Evolutionary conservation across 1,140 invertebrate species (phyloP).

Genomic region (Anastatus disparis): DNA sequence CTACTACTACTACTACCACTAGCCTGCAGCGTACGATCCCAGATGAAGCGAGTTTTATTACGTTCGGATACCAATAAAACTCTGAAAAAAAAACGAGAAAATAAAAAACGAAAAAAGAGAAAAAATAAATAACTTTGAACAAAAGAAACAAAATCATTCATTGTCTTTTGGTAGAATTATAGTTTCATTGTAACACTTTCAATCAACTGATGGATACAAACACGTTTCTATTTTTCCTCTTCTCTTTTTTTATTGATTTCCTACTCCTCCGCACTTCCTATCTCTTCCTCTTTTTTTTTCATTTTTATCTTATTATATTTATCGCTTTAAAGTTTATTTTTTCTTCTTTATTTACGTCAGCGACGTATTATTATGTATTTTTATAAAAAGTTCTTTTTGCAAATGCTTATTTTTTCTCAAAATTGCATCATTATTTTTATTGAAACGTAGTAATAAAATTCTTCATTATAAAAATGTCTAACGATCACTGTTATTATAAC

Average conservation of each 20-base stretch:
- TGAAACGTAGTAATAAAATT: no score
- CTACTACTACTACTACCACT: no score
- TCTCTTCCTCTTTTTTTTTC: constrained; percentile 25
- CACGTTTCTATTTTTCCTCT: not conserved
- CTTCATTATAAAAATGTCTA: no score
- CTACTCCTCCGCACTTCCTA: constrained; percentile 21
- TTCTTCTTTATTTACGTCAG: constrained; percentile 3
- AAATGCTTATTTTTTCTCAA: no score
- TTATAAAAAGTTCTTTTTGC: no score
- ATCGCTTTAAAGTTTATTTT: not conserved
- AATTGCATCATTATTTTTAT: no score
- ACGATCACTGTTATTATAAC: no score
- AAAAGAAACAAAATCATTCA: constrained; percentile 33
- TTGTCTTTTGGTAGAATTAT: constrained; percentile 30
- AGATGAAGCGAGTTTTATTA: constrained; percentile 32
- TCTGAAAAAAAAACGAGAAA: not conserved
- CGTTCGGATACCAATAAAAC: constrained; percentile 19
- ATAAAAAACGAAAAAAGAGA: constrained; percentile 3
- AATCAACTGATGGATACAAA: constrained; percentile 19
- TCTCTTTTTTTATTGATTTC: constrained; percentile 19
- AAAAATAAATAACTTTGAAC: constrained; percentile 25
- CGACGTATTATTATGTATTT: not conserved
- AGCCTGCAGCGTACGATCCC: not conserved
- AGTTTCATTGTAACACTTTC: constrained; percentile 27
- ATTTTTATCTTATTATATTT: constrained; percentile 17